Percentiles rank a stretch among this genome's conserved stretches.
Evolutionary conservation across 2,888 invertebrate species (phyloP).

Genomic region (Calameuta pallipes): DNA sequence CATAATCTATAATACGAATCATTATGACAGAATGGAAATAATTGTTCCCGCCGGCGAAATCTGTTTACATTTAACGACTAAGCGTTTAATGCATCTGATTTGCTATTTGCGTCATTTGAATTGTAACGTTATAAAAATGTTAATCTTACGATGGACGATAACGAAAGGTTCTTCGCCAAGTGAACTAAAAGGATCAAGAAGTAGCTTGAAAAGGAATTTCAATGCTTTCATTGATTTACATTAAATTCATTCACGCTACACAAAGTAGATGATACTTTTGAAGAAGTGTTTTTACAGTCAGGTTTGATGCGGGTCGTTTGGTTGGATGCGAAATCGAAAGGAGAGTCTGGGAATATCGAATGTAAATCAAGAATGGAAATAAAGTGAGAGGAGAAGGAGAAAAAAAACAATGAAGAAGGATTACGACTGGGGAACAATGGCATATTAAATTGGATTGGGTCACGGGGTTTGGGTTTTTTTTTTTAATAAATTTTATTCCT

Average conservation of each 20-base stretch:
- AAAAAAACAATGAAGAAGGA: conserved; percentile 2
- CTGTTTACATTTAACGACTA: not conserved
- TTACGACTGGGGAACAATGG: conserved; percentile 4
- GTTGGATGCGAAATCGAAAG: not conserved
- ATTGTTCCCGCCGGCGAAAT: not conserved
- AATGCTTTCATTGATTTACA: not conserved
- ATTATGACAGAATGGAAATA: not conserved
- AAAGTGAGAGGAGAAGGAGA: not conserved
- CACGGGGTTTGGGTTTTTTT: not conserved
- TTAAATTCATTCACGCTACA: not conserved
- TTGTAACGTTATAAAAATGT: not conserved
- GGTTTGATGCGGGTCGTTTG: not conserved
- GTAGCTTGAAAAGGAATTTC: not conserved
- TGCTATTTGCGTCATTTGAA: not conserved
- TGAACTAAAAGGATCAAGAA: not conserved
- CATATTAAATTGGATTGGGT: conserved; percentile 6
- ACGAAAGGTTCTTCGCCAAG: not conserved
- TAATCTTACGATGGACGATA: not conserved
- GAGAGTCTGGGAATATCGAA: conserved; percentile 6
- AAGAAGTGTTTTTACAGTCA: not conserved
- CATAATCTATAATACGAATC: not conserved
- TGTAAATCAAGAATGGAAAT: conserved; percentile 5
- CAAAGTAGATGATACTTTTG: not conserved
- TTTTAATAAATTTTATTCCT: conserved; percentile 2
- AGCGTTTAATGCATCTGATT: not conserved